Conservation (phyloP, 2,113 vertebrate species). For the Spea multiplicata region DNA sequence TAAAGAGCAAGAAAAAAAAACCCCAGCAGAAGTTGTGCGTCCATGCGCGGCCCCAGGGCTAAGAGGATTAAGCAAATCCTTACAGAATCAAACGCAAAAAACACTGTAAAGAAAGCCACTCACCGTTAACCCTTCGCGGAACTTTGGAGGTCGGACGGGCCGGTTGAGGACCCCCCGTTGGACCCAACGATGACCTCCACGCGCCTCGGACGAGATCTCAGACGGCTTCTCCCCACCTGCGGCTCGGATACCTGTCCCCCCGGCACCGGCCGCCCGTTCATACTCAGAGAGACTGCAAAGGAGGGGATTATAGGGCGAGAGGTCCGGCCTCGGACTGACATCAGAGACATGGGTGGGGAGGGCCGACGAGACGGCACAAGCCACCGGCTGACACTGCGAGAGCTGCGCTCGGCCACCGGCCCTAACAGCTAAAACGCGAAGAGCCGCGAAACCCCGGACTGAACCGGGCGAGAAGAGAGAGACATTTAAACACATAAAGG, state of each 20-base stretch:
- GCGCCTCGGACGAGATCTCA: background rate
- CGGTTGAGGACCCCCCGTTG: background rate
- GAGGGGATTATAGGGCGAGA: slow-evolving; percentile 58
- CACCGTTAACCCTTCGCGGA: slow-evolving; percentile 14
- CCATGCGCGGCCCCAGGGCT: background rate
- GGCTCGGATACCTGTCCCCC: background rate
- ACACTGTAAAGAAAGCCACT: background rate
- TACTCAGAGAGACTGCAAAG: slow-evolving; percentile 64
- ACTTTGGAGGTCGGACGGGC: background rate
- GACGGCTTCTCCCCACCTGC: background rate
- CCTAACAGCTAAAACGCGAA: too few species aligned
- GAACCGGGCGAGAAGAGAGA: too few species aligned
- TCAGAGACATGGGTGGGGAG: background rate
- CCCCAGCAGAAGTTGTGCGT: too few species aligned
- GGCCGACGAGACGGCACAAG: background rate
- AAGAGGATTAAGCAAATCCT: slow-evolving; percentile 43
- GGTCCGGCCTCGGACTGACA: slow-evolving; percentile 5
- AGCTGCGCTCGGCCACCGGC: background rate
- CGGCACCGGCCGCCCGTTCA: slow-evolving; percentile 57
- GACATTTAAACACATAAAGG: too few species aligned
- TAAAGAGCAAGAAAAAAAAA: too few species aligned
- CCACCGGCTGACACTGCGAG: too few species aligned
- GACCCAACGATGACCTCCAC: background rate
- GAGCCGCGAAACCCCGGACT: too few species aligned
- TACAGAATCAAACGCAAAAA: background rate